Base-by-base conservation (phyloP, 2,113 vertebrate species). In the Pituophis catenifer region DNA sequence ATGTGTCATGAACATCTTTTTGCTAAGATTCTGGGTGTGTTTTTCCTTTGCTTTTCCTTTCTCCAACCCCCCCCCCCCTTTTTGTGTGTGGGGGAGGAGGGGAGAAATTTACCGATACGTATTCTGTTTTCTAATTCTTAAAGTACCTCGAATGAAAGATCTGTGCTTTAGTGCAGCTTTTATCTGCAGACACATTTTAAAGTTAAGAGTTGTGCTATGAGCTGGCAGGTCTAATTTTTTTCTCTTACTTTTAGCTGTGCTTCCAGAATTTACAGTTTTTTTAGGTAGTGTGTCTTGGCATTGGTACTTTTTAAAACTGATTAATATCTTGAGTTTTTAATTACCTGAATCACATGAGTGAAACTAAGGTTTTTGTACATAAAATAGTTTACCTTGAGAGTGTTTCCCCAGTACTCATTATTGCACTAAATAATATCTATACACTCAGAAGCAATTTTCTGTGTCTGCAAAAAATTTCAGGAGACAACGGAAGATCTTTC, bases 71-170 rank as follows among this genome's bases (percentile, higher is more conserved):
- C 29, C 13, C 0, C 29, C 1, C 29, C 1, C n/a, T n/a, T n/a
- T 70, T 24, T 2, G 8, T 8, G 12, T 4, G 4, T 4, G 26
- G 26, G 0, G 23, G 24, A 3, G 6, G 11, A 2, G 53, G 2
- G 10, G 26, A 44, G 38, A 44, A 0, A 65, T 65, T 38, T 81
- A 19, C 15, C 1, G 2, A 38, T 19, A 81, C 0, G 0, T 81
- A 38, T 81, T 81, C n/a, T 8, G 6, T 81, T 81, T 12, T n/a
- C 65, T 81, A 38, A 38, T 81, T 38, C 6, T 81, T n/a, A 81
- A 81, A 38, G 8, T 81, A 81, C 13, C 70, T 81, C 0, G 0
- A 38, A 81, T 13, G n/a, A 8, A n/a, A 38, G 70, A 81, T 81
- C n/a, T 38, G n/a, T 81, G n/a, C n/a, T 26, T n/a, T n/a, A n/a